Conservation (phyloP, 2,888 invertebrate genomes). For the Gymnoscelis rufifasciata region DNA sequence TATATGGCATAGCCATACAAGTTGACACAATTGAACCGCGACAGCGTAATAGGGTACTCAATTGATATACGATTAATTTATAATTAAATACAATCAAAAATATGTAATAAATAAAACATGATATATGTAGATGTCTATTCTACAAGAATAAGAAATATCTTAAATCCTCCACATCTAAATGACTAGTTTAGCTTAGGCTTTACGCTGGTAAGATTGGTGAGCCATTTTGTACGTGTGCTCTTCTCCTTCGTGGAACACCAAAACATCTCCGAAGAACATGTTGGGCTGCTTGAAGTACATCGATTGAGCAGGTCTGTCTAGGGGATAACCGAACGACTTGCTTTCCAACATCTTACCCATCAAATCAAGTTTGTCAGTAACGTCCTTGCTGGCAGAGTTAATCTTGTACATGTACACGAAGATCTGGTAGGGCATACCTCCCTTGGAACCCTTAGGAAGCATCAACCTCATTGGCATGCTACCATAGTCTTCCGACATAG, state of each 20-base stretch:
- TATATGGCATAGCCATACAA: too few relatives aligned
- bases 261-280: constrained; percentile 79
- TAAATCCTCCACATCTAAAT: too few relatives aligned
- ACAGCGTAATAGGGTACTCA: too few relatives aligned
- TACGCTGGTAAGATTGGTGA: constrained; percentile 11
- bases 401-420: constrained; percentile 81
- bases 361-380: constrained; percentile 22
- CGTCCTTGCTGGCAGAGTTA: constrained; percentile 54
- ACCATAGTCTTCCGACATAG: constrained; percentile 75
- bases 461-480: constrained; percentile 84
- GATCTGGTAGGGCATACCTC: constrained; percentile 83
- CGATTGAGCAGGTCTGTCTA: constrained; percentile 70
- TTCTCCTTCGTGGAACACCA: constrained; percentile 72
- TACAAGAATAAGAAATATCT: too few relatives aligned
- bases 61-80: too few relatives aligned
- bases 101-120: too few relatives aligned
- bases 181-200: constrained; percentile 3
- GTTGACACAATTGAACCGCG: too few relatives aligned
- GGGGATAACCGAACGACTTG: constrained; percentile 77
- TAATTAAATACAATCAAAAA: too few relatives aligned
- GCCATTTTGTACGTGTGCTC: constrained; percentile 45
- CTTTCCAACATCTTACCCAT: constrained; percentile 52
- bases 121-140: too few relatives aligned
- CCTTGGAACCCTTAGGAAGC: constrained; percentile 84
- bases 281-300: constrained; percentile 75